These are phyloP conservation scores for Mimachlamys varia DNA, from an alignment of 2,888 invertebrate species.

Conservation along the genomic window DNA sequence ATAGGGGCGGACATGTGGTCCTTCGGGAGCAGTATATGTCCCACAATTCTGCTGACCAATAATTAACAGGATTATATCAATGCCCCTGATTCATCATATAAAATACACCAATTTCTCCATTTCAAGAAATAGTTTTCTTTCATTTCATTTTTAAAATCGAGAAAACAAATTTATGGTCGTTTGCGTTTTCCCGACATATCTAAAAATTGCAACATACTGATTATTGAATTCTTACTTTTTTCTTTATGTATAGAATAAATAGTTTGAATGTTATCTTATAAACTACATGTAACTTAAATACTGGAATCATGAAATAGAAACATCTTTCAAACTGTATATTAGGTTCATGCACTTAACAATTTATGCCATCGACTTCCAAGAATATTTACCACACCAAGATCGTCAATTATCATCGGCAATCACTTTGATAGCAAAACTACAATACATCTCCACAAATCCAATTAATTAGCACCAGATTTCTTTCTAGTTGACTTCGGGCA, in stretches of 20 bases:
- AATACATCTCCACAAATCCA: slow-evolving; percentile 14
- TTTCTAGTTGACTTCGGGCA: background rate
- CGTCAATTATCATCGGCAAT: background rate
- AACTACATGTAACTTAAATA: too few species aligned
- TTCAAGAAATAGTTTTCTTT: background rate
- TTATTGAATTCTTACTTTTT: too few species aligned
- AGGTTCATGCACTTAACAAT: background rate
- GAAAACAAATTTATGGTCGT: too few species aligned
- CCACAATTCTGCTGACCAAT: background rate
- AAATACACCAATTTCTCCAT: background rate
- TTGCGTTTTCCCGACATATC: too few species aligned
- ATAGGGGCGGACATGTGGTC: slow-evolving; percentile 26
- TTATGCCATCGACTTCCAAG: background rate
- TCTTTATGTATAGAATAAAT: too few species aligned
- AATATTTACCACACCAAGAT: background rate
- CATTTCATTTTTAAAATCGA: background rate
- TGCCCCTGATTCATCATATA: background rate
- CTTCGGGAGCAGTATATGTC: background rate
- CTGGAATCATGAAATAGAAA: too few species aligned
- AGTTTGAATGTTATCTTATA: too few species aligned
- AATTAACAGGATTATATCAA: background rate
- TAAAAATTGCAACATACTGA: too few species aligned
- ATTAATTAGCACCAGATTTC: background rate
- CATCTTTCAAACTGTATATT: background rate
- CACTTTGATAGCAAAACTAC: background rate